Percentiles rank a stretch among this genome's conserved stretches.
Conservation (phyloP, 23 tunicate genomes). For the Phallusia fumigata region DNA sequence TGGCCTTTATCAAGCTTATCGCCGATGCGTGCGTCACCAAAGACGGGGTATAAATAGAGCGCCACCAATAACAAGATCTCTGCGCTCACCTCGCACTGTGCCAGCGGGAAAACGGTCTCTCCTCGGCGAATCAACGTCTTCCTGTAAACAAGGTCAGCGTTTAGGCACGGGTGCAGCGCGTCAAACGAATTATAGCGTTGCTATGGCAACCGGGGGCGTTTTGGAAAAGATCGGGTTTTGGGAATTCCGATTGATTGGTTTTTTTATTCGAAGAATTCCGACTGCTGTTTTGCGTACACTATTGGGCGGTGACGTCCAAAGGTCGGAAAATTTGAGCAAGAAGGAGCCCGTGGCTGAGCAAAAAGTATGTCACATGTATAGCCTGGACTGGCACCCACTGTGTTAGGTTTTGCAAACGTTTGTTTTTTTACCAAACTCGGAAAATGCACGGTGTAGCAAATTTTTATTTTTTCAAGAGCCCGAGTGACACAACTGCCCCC, state of each 20-base stretch:
- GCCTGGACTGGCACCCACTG: too few relatives aligned
- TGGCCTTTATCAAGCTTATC: conserved; percentile 3
- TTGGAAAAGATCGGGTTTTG: neutral
- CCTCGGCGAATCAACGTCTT: conserved; percentile 5
- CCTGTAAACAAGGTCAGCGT: neutral
- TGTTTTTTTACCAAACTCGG: too few relatives aligned
- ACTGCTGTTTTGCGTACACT: too few relatives aligned
- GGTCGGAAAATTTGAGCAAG: too few relatives aligned
- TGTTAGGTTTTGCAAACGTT: too few relatives aligned
- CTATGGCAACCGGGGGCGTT: neutral
- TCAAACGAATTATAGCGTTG: neutral
- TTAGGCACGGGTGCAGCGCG: neutral
- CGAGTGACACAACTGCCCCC: too few relatives aligned
- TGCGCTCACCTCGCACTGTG: neutral
- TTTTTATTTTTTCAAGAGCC: too few relatives aligned
- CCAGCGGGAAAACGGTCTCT: neutral
- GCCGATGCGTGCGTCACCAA: neutral
- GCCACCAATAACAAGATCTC: neutral
- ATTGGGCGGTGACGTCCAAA: too few relatives aligned
- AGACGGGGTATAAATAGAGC: conserved; percentile 3
- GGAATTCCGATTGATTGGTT: neutral
- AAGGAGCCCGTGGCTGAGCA: too few relatives aligned
- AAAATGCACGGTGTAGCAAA: too few relatives aligned
- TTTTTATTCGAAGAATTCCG: too few relatives aligned
- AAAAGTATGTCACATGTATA: too few relatives aligned